Base-by-base conservation (phyloP, 1,140 invertebrate genomes). In the Brachionus rotundiformis region DNA sequence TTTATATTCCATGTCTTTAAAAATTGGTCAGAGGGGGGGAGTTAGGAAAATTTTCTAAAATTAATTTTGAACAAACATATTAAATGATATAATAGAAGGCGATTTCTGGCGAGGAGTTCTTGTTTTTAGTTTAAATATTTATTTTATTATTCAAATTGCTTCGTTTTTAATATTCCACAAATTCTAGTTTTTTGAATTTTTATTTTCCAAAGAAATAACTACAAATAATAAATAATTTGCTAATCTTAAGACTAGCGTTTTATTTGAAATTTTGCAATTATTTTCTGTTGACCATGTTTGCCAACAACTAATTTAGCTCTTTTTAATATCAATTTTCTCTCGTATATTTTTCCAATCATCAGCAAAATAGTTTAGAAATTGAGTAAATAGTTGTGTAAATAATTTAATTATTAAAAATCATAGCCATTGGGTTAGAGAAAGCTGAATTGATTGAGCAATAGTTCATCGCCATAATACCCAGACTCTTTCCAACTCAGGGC, bases 71-170 rank as follows among this genome's bases (percentile, higher is more conserved):
- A 29, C 61, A 63, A 63, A 63, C 61, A 63, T 27, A 63, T 63
- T 63, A 29, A 29, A 54, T 54, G 47, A 63, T 29, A 63, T 63
- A 63, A 29, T 63, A 63, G 29, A 63, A 63, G 61, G 63, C 31
- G 63, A 68, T 68, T 68, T 39, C 11, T 68, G 33, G 19, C 63
- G 31, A 36, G n/a, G 63, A 68, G 36, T 33, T 68, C 63, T 68
- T 68, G 63, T 68, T 68, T 68, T 31, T 68, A 36, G 31, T 68
- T 68, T 36, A 68, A 68, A 68, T 68, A 68, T 68, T 68, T 68
- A 19, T 36, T 68, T 68, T 68, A 36, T 68, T 33, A n/a, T 29
- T 11, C 11, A 19, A 63, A 63, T 63, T 63, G n/a, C 29, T 54
- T 54, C 47, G 47, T 16, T 54, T 54, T 54, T 54, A 54, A 54